A percentile compares a stretch with the other conserved stretches of the same genome.
Evolutionary conservation across 2,797 vertebrate species (phyloP).

Genomic region (Poeciliopsis presidionis): DNA sequence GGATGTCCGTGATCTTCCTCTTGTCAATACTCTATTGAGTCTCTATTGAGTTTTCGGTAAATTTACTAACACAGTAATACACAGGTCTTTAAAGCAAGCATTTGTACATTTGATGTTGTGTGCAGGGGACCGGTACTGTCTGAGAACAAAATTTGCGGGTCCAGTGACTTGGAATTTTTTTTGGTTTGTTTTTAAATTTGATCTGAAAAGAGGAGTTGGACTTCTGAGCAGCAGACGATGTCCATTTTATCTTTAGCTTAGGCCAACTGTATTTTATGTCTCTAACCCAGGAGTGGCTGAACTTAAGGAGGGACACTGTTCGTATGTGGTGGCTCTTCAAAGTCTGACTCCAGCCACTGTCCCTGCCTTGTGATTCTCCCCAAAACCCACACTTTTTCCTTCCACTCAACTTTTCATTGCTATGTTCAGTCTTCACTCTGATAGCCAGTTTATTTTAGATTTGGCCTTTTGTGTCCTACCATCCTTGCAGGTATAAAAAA

Average conservation of each 20-base stretch:
- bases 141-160: neutral
- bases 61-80: neutral
- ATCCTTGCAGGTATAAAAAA: neutral
- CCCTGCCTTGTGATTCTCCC: neutral
- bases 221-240: neutral
- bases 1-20: neutral
- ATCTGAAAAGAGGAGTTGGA: neutral
- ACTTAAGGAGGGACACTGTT: neutral
- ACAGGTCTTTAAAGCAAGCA: neutral
- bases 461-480: neutral
- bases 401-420: neutral
- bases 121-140: neutral
- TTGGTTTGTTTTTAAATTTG: neutral
- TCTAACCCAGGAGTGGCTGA: neutral
- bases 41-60: neutral
- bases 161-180: too few relatives aligned
- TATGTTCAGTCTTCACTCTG: neutral
- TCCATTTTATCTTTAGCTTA: neutral
- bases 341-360: neutral
- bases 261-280: neutral
- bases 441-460: neutral
- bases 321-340: neutral
- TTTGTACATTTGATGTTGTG: neutral
- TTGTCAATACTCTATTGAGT: neutral
- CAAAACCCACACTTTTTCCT: neutral